Evolutionary conservation across 2,113 vertebrate species (phyloP), one percentile per base, ranked within the genome.

Genomic region (Oceanodroma tethys): DNA sequence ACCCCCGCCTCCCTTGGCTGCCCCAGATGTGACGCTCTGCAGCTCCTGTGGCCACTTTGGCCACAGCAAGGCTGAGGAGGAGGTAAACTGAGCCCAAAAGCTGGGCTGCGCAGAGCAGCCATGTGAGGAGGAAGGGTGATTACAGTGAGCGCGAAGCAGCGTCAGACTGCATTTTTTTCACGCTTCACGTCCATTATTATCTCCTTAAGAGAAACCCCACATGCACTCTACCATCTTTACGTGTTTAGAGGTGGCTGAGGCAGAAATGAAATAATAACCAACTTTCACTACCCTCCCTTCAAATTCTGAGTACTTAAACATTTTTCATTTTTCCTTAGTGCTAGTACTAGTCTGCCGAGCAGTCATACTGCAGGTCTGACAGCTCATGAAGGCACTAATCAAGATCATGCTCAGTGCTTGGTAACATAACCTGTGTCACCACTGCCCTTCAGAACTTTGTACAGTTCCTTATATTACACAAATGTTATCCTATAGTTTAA

Each of bases 21-120:
- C 17, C 34, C 29, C 19, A 43, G 8, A 16, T 1, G 0, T 1
- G 3, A 65, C 1, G 3, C 3, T 42, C 23, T 50, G 40, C 43
- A n/a, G n/a, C 11, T 65, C 26, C 68, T 63, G n/a, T 10, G 17
- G 32, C 38, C 18, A 20, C 18, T 55, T 36, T 0, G 1, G 16
- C 32, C 73, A 38, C 0, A 70, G 45, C 25, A 66, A 74, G 30
- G 20, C 36, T 60, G 16, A 66, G 40, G 34, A 66, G 34, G 9
- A 60, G 13, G 13, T 13, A 59, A 59, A 59, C 43, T 36, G 19
- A 94, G n/a, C 16, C 34, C 2, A 1, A 65, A 32, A 50, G 34
- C 27, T 52, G 11, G 10, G 53, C 22, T 73, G n/a, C 8, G 6
- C 1, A 4, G 11, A 45, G 17, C 17, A 68, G 14, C 32, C 6